Percentiles rank a stretch among this genome's conserved stretches.
Conservation (phyloP, 2,888 invertebrate species). For the Autographa gamma region DNA sequence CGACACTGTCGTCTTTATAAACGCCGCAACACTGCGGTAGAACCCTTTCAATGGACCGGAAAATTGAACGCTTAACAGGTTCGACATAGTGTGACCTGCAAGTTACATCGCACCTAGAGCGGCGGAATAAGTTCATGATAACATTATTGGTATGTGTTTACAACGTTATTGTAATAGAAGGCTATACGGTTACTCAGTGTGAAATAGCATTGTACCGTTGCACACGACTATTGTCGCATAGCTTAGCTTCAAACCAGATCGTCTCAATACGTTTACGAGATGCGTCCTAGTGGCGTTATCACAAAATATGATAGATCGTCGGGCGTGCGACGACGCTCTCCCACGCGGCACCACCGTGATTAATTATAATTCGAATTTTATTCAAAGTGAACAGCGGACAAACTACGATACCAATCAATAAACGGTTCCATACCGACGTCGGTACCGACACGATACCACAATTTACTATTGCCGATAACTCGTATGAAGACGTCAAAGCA, state of each 20-base stretch:
- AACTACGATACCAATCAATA: conserved; percentile 89
- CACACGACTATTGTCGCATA: conserved; percentile 75
- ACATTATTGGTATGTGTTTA: conserved; percentile 57
- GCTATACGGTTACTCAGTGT: conserved; percentile 55
- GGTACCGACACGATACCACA: conserved; percentile 87
- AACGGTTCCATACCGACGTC: conserved; percentile 88
- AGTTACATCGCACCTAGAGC: conserved; percentile 26
- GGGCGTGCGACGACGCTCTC: conserved; percentile 84
- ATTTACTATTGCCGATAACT: conserved; percentile 85
- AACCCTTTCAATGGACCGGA: conserved; percentile 64
- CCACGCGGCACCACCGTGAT: conserved; percentile 87
- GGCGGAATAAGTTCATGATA: conserved; percentile 40
- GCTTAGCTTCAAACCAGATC: conserved; percentile 78
- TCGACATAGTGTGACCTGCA: conserved; percentile 54
- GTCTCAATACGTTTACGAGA: conserved; percentile 83
- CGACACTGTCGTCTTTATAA: conserved; percentile 75
- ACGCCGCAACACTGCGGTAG: conserved; percentile 67
- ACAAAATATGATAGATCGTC: conserved; percentile 89
- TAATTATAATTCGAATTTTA: conserved; percentile 90
- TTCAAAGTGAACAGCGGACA: conserved; percentile 89
- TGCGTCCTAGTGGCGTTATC: conserved; percentile 87
- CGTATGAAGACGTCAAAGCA: conserved; percentile 86
- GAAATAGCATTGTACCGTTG: conserved; percentile 74
- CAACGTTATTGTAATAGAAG: conserved; percentile 56
- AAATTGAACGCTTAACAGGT: conserved; percentile 68